phyloP scores from a whole-genome alignment of 1,140 invertebrate species.

The Sinella curviseta region DNA sequence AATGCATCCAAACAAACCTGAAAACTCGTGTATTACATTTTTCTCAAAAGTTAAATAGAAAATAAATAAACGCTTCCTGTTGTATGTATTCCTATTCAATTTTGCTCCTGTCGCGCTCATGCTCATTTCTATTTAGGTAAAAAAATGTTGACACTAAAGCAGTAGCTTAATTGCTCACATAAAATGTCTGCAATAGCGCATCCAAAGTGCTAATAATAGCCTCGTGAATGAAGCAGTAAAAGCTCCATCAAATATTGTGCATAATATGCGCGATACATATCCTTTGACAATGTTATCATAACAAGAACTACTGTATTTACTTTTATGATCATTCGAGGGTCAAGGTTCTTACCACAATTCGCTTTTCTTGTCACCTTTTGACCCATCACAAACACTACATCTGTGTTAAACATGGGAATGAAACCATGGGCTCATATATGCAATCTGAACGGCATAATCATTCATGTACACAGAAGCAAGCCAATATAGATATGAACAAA shows the following conservation, averaged over 20 bases:
- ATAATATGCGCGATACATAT: not conserved
- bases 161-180: slow-evolving; percentile 7
- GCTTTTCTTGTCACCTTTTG: not conserved
- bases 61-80: not conserved
- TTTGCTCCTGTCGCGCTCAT: not conserved
- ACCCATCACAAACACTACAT: slow-evolving; percentile 4
- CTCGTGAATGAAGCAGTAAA: not conserved
- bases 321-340: not conserved
- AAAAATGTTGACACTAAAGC: not conserved
- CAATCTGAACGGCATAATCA: not conserved
- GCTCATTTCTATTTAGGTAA: not conserved
- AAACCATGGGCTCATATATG: not conserved
- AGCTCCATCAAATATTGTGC: not conserved
- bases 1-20: not conserved
- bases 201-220: not conserved
- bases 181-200: not conserved
- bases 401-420: not conserved
- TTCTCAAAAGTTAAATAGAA: not conserved
- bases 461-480: not conserved
- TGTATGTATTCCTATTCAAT: not conserved
- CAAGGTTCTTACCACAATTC: not conserved
- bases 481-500: no score
- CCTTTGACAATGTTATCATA: not conserved
- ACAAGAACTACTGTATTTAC: not conserved
- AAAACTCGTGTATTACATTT: not conserved